Base-by-base conservation (phyloP, 92 coral and sea anemone species). In the Siderastrea radians region DNA sequence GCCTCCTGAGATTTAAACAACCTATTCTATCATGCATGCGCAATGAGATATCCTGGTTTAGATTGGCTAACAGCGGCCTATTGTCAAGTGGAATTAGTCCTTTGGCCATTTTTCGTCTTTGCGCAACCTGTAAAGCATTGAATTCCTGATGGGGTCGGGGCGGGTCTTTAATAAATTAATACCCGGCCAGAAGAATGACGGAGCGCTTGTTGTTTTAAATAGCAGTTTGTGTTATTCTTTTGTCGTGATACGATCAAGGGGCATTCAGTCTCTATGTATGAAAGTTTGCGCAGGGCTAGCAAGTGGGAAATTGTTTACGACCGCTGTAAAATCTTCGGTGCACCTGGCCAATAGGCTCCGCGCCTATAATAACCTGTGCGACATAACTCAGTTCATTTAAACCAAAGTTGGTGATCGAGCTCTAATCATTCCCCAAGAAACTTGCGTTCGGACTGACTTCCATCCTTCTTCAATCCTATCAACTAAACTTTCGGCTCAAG, bases 91-190 rank as follows among this genome's bases (percentile, higher is more conserved):
- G 91, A 88, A 91, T 79, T 93, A 90, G 92, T 87, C 96, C 76
- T 91, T 85, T 94, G 81, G 92, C 88, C 90, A 78, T 81, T 83
- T 71, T 68, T 69, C 49, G 63, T 81, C 86, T 75, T 81, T 85
- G 75, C 85, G 86, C 85, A 93, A 95, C 98, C 98, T 95, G 98
- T 63, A 82, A 72, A 74, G 83, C 85, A 86, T 92, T 94, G 95
- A 93, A 91, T 88, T 74, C 93, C 86, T 90, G 93, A 92, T 94
- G 83, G 87, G 68, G 49, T 90, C 59, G 51, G 78, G 90, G 90
- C 96, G 92, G 98, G 98, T 95, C 96, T 89, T 95, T 86, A 95
- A 95, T 95, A 95, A 93, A 94, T 95, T 92, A 95, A 91, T 90
- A 95, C 88, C 86, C 82, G 66, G 86, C 90, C 65, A 70, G 74